Base-by-base conservation (phyloP, 2,797 vertebrate species). In the Sciurus vulgaris region DNA sequence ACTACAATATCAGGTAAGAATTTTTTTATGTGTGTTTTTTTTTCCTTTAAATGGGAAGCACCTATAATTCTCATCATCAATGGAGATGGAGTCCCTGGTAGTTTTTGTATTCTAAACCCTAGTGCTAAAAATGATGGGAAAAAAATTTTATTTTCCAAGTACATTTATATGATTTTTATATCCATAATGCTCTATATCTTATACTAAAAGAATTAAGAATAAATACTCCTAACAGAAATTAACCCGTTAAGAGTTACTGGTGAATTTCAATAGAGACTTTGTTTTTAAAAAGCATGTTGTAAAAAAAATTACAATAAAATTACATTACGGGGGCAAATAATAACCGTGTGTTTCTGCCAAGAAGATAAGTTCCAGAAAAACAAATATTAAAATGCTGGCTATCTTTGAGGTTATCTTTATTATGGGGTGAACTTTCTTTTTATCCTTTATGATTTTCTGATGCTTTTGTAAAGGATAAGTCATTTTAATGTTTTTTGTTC, bases 211-310 rank as follows among this genome's bases (percentile, higher is more conserved):
- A 93, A 89, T 72, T 69, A 73, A 72, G 59, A 92, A 81, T 15
- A 96, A 86, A 91, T 24, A 87, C 3, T 56, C n/a, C 5, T 56
- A 90, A 90, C 89, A 33, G 41, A 93, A 91, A 30, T 4, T 59
- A 44, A 65, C 18, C 28, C 65, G n/a, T 95, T 91, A 89, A 78
- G 38, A 81, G n/a, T 93, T 95, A 41, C 4, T 38, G 41, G 47
- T 82, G 51, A 93, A 63, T 88, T 93, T 88, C 35, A 96, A 49
- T 88, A 94, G 94, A 72, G 15, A 70, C 83, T 76, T 83, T 61
- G 1, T 59, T 74, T 30, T 44, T n/a, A 15, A 73, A 96, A 89
- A 70, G 6, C 14, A 63, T 74, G 86, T 56, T 89, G 77, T 1
- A 87, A 85, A 67, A 91, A 38, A 38, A 38, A 4, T 38, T 38